A percentile compares a stretch with the other conserved stretches of the same genome.
These are phyloP conservation scores for Corynorhinus townsendii DNA, from an alignment of 2,113 vertebrate genomes.

Conservation along the genomic window DNA sequence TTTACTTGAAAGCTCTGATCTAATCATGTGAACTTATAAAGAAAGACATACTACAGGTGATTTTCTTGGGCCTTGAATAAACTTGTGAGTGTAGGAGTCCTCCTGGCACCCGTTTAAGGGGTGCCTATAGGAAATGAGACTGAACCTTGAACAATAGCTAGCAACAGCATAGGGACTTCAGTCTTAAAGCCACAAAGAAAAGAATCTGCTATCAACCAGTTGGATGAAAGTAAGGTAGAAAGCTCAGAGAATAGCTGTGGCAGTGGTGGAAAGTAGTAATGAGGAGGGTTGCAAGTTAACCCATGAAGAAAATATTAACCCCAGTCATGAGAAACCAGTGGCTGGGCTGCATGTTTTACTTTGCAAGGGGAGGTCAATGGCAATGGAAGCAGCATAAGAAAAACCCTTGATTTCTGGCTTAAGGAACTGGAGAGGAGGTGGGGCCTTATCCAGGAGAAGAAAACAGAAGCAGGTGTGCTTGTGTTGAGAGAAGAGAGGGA, in stretches of 20 bases:
- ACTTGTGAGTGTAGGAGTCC: rapidly evolving
- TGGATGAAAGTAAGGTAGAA: background rate
- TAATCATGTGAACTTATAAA: background rate
- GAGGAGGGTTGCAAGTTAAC: background rate
- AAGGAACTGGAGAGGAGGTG: background rate
- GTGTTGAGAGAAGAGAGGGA: background rate
- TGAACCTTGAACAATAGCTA: background rate
- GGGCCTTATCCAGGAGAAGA: background rate
- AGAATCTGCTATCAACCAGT: background rate
- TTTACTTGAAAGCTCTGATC: background rate
- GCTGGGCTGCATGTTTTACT: rapidly evolving
- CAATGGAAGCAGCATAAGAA: background rate
- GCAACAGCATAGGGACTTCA: background rate
- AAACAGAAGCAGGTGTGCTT: rapidly evolving
- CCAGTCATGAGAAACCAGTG: background rate
- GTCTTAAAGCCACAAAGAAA: background rate
- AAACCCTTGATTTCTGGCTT: background rate
- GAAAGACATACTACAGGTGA: background rate
- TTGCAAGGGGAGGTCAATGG: background rate
- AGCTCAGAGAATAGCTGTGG: rapidly evolving
- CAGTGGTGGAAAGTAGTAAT: background rate
- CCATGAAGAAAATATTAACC: background rate
- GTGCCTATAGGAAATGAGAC: background rate
- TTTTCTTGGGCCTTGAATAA: rapidly evolving
- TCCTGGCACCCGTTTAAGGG: rapidly evolving